Conservation (phyloP, 2,113 vertebrate genomes). For the Carollia perspicillata region DNA sequence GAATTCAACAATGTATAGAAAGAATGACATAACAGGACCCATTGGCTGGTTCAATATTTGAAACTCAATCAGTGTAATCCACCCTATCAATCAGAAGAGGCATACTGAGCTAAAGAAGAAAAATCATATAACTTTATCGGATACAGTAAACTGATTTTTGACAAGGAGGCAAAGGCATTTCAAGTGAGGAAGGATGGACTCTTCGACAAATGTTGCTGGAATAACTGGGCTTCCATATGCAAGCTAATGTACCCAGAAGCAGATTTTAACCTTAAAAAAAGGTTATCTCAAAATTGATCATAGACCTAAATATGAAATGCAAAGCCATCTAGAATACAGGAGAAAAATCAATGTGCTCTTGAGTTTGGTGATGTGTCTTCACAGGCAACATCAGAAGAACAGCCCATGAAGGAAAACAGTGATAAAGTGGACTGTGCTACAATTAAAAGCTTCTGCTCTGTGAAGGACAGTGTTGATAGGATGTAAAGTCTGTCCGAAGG, state of each 20-base stretch:
- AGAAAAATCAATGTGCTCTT: not conserved
- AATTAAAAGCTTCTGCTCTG: not conserved
- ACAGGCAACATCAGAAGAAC: not conserved
- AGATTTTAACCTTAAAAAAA: not conserved
- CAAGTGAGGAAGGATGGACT: not conserved
- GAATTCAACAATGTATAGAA: no score
- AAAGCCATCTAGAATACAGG: not conserved
- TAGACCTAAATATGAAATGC: not conserved
- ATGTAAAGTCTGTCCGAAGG: not conserved
- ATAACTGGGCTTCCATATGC: not conserved
- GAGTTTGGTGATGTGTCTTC: not conserved
- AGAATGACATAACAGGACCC: not conserved
- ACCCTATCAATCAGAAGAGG: not conserved
- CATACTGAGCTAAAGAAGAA: not conserved
- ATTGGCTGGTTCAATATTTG: not conserved
- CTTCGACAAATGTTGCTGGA: not conserved
- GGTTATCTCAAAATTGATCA: not conserved
- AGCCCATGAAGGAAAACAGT: not conserved
- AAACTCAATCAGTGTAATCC: not conserved
- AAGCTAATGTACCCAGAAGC: not conserved
- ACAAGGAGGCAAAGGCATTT: not conserved
- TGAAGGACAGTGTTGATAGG: not conserved
- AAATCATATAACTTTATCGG: not conserved
- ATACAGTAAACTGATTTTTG: not conserved
- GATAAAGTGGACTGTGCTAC: not conserved